Conservation (phyloP, 2,113 vertebrate genomes). For the Lota lota region DNA sequence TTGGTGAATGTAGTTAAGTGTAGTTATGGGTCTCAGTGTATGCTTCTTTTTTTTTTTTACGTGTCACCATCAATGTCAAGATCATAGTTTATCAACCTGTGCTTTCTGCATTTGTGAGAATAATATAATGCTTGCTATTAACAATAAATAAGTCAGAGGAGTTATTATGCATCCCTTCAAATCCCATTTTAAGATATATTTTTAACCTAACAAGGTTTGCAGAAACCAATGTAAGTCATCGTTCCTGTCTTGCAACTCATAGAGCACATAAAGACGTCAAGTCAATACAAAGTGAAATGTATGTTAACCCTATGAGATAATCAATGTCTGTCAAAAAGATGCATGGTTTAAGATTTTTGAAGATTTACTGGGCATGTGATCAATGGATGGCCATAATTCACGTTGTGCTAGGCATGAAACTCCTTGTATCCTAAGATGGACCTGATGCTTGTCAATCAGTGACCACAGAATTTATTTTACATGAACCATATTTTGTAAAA, state of each 20-base stretch:
- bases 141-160: neutral
- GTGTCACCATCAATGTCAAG: too few relatives aligned
- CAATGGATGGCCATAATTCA: too few relatives aligned
- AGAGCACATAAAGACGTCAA: constrained; percentile 56
- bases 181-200: too few relatives aligned
- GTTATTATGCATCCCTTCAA: too few relatives aligned
- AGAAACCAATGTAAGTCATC: too few relatives aligned
- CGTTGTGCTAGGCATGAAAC: constrained; percentile 24
- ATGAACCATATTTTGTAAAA: neutral
- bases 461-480: neutral
- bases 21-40: too few relatives aligned
- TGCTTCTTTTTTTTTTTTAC: too few relatives aligned
- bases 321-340: constrained; percentile 67
- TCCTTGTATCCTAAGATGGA: constrained; percentile 20
- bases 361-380: constrained; percentile 13
- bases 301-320: constrained; percentile 57
- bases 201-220: too few relatives aligned
- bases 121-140: neutral
- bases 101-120: too few relatives aligned
- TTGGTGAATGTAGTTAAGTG: too few relatives aligned
- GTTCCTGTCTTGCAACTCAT: too few relatives aligned
- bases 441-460: constrained; percentile 29
- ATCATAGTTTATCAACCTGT: too few relatives aligned
- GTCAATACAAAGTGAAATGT: constrained; percentile 59
- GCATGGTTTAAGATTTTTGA: constrained; percentile 43